These are phyloP conservation scores for Mesorhabditis sp. DNA, from an alignment of 2,888 invertebrate species.

Conservation along the genomic window DNA sequence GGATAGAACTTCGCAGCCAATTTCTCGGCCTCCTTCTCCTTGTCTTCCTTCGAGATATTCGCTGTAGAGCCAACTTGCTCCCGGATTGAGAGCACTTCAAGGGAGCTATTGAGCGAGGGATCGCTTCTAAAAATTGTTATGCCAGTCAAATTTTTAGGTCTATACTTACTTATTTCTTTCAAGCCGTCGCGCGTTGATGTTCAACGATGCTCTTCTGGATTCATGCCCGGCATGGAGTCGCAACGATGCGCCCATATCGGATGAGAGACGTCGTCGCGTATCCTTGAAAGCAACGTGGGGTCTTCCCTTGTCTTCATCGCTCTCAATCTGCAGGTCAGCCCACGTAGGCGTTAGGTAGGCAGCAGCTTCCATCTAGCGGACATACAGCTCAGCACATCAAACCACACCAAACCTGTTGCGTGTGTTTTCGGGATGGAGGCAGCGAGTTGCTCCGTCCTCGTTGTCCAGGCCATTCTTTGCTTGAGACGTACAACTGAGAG, in stretches of 20 bases:
- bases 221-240: slow-evolving; percentile 9
- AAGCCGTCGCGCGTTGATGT: slow-evolving; percentile 17
- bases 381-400: neutral
- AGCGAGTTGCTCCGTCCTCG: slow-evolving; percentile 35
- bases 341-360: slow-evolving; percentile 45
- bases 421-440: slow-evolving; percentile 18
- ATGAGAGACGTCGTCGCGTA: slow-evolving; percentile 17
- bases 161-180: slow-evolving; percentile 21
- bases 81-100: slow-evolving; percentile 36
- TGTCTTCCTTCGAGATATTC: slow-evolving; percentile 29
- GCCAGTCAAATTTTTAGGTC: neutral
- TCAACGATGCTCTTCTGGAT: slow-evolving; percentile 25
- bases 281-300: slow-evolving; percentile 43
- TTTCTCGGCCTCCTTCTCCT: slow-evolving; percentile 16
- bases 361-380: neutral
- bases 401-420: neutral
- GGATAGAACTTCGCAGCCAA: slow-evolving; percentile 21
- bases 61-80: slow-evolving; percentile 32
- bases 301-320: slow-evolving; percentile 11
- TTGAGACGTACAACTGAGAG: slow-evolving; percentile 19
- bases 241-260: neutral
- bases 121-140: slow-evolving; percentile 25
- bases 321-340: slow-evolving; percentile 44
- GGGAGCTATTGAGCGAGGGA: slow-evolving; percentile 39
- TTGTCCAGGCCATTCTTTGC: slow-evolving; percentile 20